Percentiles rank a stretch among this genome's conserved stretches.
These are phyloP conservation scores for Didymodactylos carnosus DNA, from an alignment of 2,888 invertebrate genomes.

Conservation along the genomic window DNA sequence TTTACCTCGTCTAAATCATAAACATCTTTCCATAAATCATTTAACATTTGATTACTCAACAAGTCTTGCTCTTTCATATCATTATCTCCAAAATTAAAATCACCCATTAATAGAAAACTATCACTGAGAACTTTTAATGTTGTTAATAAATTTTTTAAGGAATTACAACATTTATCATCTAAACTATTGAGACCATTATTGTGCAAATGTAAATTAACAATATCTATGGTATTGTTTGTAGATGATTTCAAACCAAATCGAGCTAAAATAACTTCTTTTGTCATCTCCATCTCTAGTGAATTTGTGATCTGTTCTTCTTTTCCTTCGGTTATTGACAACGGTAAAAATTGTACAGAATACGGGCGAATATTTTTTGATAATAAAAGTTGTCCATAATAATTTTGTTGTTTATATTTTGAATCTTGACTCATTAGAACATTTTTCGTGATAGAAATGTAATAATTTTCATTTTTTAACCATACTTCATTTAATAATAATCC, in stretches of 20 bases:
- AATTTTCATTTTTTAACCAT: neutral
- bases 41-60: neutral
- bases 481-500: neutral
- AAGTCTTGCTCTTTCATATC: neutral
- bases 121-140: neutral
- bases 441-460: neutral
- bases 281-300: neutral
- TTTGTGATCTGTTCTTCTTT: too few relatives aligned
- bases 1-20: neutral
- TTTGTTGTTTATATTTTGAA: too few relatives aligned
- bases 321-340: too few relatives aligned
- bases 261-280: neutral
- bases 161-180: neutral
- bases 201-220: slow-evolving; percentile 7
- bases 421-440: neutral
- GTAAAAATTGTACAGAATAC: too few relatives aligned
- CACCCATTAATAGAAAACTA: slow-evolving; percentile 4
- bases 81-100: slow-evolving; percentile 11
- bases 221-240: neutral
- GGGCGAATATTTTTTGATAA: neutral
- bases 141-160: neutral
- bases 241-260: neutral
- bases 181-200: neutral
- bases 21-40: neutral
- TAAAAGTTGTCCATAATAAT: neutral